These are phyloP conservation scores for Sebastolobus alascanus DNA, from an alignment of 2,797 vertebrate genomes.

Conservation along the genomic window DNA sequence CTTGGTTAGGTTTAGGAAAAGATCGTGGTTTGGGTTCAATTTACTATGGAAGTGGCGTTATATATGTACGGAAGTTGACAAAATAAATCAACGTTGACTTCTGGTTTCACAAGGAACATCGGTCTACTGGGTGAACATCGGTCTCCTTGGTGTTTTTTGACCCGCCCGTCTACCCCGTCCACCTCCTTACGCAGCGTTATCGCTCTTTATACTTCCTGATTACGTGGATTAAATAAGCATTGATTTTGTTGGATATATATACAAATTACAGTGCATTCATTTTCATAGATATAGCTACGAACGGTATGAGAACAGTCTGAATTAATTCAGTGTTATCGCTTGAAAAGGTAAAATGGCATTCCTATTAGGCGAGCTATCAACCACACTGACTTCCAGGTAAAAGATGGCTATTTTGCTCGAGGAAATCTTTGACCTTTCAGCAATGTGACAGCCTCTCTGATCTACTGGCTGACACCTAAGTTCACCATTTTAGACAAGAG, in stretches of 20 bases:
- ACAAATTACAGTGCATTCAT: background rate
- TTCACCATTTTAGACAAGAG: conserved; percentile 37
- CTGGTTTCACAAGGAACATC: too few relatives aligned
- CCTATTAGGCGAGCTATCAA: background rate
- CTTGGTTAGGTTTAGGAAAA: background rate
- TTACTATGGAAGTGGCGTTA: too few relatives aligned
- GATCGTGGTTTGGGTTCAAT: background rate
- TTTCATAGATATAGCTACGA: background rate
- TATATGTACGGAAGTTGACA: too few relatives aligned
- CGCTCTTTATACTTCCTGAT: too few relatives aligned
- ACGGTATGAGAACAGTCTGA: background rate
- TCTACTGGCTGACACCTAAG: conserved; percentile 37
- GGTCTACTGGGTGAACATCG: too few relatives aligned
- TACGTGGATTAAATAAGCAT: background rate
- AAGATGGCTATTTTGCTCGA: background rate
- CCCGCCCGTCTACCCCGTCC: too few relatives aligned
- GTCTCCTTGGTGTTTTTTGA: too few relatives aligned
- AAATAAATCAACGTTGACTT: too few relatives aligned
- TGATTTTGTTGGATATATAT: background rate
- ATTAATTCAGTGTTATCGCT: background rate
- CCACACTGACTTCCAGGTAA: background rate
- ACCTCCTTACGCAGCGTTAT: too few relatives aligned
- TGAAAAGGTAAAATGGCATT: background rate
- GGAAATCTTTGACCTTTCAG: conserved; percentile 39
- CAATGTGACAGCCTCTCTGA: conserved; percentile 48